Base-by-base conservation (phyloP, 2,888 invertebrate species). In the Ophion obscuratus region DNA sequence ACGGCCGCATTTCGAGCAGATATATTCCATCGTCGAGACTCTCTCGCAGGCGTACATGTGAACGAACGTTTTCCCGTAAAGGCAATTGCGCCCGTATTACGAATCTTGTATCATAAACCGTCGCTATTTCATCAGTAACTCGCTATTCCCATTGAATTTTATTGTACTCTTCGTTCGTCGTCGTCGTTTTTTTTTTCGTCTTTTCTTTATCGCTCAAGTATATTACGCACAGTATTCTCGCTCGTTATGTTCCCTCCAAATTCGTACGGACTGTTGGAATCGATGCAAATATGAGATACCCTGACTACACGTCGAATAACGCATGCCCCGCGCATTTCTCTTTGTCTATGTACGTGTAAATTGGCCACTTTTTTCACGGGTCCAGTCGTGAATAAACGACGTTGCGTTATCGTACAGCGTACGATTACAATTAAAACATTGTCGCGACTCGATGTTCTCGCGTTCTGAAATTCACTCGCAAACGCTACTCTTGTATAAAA, bases 1-100 rank as follows among this genome's bases (percentile, higher is more conserved):
- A 91, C 95, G 99, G 90, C 99, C 98, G 61, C 98, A 98, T 94
- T 99, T 99, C 94, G 97, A 97, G 94, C 97, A 98, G 94, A 97
- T 99, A 90, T 97, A 96, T 93, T 96, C 96, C 47, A 96, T 96
- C 87, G 97, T 98, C 24, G 97, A 98, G 92, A 96, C 96, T 89
- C 95, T 97, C 86, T 91, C 92, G 61, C 92, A 92, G 89, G 91
- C 92, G 64, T 92, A 92, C 87, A 78, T 86, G 86, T 86, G 70
- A 84, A 84, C 68, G 73, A 36, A 71, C 11, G 11, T 53, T 11
- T 2, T 9, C 6, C 36, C 66, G n/a, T 36, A 66, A 64, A 64
- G 2, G 61, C n/a, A 4, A 24, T 47, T n/a, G 53, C 40, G 67
- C 36, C 44, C 64, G 67, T 53, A 77, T 78, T 57, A 73, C 71